Conservation (phyloP, 2,888 invertebrate species). For the Lamellibrachia columna region DNA sequence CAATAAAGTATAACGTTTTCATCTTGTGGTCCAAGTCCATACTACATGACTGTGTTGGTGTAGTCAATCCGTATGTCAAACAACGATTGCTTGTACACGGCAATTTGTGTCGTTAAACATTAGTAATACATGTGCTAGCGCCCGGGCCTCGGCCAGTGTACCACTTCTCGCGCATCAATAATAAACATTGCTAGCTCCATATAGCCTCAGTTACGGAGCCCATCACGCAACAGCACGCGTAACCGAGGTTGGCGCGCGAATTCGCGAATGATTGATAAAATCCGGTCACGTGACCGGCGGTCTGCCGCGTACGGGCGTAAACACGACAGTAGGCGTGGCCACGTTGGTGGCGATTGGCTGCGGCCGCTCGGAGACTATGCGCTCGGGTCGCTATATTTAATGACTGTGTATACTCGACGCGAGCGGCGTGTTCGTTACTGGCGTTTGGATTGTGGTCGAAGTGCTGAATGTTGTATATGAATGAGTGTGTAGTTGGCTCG, state of each 20-base stretch:
- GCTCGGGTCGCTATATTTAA: not conserved
- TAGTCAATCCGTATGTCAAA: no score
- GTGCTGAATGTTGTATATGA: not conserved
- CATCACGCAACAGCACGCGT: not conserved
- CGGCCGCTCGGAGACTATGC: not conserved
- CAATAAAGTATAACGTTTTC: no score
- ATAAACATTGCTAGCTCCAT: not conserved
- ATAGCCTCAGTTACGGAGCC: not conserved
- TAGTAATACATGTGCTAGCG: not conserved
- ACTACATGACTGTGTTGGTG: no score
- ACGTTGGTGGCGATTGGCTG: not conserved
- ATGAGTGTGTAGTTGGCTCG: not conserved
- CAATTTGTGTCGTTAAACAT: not conserved
- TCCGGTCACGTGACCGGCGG: constrained; percentile 3
- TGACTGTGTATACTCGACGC: not conserved
- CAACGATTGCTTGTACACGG: no score
- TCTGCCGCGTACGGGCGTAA: constrained; percentile 1
- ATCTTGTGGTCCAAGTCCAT: no score
- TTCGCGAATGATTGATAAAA: constrained; percentile 12
- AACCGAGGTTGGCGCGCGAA: constrained; percentile 16
- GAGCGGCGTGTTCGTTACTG: not conserved
- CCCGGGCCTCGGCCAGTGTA: not conserved
- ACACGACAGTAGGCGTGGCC: constrained; percentile 8
- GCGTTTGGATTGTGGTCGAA: not conserved
- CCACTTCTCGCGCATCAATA: not conserved